Conservation (phyloP, 2,888 invertebrate species). For the Clanis bilineata region DNA sequence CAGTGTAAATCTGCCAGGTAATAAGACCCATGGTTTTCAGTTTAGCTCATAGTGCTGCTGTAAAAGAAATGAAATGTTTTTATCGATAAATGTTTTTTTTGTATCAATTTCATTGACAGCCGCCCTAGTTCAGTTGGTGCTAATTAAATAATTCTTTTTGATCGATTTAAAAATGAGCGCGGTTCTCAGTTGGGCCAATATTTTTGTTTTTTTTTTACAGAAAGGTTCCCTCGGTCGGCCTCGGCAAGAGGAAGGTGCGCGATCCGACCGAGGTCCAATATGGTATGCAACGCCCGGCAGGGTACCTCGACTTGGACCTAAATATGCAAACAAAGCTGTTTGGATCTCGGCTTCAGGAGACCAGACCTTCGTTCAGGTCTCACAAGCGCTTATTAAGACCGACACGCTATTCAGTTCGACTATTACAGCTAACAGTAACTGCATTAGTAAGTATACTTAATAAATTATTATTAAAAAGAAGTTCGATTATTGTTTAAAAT, state of each 20-base stretch:
- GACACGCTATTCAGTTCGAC: constrained; percentile 93
- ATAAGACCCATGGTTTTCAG: too few species aligned
- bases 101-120: too few species aligned
- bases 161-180: too few species aligned
- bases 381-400: constrained; percentile 95
- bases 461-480: neutral
- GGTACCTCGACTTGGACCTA: constrained; percentile 91
- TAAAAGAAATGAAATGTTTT: too few species aligned
- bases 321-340: constrained; percentile 93
- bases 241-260: constrained; percentile 60
- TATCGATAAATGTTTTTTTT: neutral
- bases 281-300: constrained; percentile 89
- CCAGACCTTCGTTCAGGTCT: constrained; percentile 95
- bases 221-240: constrained; percentile 83
- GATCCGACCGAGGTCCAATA: constrained; percentile 77
- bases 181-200: too few species aligned
- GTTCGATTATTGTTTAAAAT: too few species aligned
- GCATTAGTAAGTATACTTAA: constrained; percentile 85
- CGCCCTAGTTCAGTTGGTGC: too few species aligned
- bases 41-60: too few species aligned
- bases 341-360: constrained; percentile 98
- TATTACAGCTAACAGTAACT: constrained; percentile 92
- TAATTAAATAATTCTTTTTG: too few species aligned
- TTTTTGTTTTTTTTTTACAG: too few species aligned
- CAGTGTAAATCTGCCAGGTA: too few species aligned